phyloP scores from a whole-genome alignment of 2,888 invertebrate species.

The Netelia virgata region DNA sequence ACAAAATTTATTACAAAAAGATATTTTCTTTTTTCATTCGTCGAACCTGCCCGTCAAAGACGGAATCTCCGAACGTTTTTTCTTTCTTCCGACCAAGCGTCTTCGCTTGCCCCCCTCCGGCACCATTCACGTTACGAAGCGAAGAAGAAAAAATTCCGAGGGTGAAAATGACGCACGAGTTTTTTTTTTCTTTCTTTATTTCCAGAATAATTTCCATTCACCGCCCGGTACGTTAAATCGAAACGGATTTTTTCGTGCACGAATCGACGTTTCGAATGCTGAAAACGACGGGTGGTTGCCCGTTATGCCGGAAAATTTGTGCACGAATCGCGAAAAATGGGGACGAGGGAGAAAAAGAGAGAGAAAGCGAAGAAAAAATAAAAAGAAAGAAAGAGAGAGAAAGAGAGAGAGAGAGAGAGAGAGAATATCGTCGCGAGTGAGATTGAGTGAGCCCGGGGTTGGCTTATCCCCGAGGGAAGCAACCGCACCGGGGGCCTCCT shows the following conservation, averaged over 20 bases:
- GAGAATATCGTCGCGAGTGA: constrained; percentile 41
- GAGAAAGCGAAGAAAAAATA: constrained; percentile 50
- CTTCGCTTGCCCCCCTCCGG: neutral
- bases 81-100: neutral
- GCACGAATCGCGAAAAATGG: constrained; percentile 2
- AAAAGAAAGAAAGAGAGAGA: constrained; percentile 39
- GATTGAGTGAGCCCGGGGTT: constrained; percentile 43
- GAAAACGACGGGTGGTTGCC: constrained; percentile 65
- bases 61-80: neutral
- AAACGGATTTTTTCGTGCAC: constrained; percentile 5
- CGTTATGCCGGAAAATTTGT: constrained; percentile 17
- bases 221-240: neutral
- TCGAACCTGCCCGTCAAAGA: too few relatives aligned
- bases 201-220: neutral
- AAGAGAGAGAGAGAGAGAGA: constrained; percentile 19
- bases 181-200: too few relatives aligned
- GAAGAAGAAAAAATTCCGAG: neutral
- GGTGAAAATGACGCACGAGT: neutral
- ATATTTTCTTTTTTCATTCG: too few relatives aligned
- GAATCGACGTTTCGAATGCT: constrained; percentile 27
- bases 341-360: neutral
- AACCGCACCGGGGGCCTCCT: constrained; percentile 17
- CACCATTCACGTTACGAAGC: neutral
- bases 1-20: too few relatives aligned
- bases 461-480: constrained; percentile 62